Evolutionary conservation across 2,888 invertebrate genomes (phyloP).

Genomic region (Griposia aprilina): DNA sequence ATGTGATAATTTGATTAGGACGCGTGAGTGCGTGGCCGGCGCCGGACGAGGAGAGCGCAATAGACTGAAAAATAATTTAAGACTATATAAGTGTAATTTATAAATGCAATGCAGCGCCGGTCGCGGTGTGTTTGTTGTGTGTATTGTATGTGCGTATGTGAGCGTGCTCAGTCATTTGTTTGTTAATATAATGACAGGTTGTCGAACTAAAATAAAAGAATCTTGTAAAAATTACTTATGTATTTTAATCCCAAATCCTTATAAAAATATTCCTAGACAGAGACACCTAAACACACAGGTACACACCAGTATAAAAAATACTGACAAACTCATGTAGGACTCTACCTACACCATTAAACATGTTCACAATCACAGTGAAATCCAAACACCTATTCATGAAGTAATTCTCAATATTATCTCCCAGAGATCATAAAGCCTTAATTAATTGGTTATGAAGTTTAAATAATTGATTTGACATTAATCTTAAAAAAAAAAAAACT

Average conservation of each 20-base stretch:
- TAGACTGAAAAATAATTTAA: conserved; percentile 91
- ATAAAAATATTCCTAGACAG: conserved; percentile 5
- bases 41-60: conserved; percentile 90
- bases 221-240: conserved; percentile 87
- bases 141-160: conserved; percentile 92
- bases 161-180: conserved; percentile 91
- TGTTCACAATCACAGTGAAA: conserved; percentile 7
- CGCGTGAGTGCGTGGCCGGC: conserved; percentile 90
- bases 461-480: not conserved
- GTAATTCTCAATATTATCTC: not conserved
- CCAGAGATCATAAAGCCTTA: not conserved
- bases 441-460: not conserved
- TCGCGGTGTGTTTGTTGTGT: conserved; percentile 92
- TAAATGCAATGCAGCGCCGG: conserved; percentile 91
- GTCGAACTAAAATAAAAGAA: conserved; percentile 93
- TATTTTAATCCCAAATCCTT: conserved; percentile 75
- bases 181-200: conserved; percentile 94
- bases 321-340: not conserved
- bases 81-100: conserved; percentile 92
- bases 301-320: conserved; percentile 32
- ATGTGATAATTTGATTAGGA: conserved; percentile 92
- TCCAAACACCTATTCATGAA: not conserved
- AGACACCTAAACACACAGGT: conserved; percentile 11
- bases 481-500: not conserved
- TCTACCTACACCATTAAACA: conserved; percentile 10